These are phyloP conservation scores for Tenthredo distinguenda DNA, from an alignment of 2,888 invertebrate genomes.

Conservation along the genomic window DNA sequence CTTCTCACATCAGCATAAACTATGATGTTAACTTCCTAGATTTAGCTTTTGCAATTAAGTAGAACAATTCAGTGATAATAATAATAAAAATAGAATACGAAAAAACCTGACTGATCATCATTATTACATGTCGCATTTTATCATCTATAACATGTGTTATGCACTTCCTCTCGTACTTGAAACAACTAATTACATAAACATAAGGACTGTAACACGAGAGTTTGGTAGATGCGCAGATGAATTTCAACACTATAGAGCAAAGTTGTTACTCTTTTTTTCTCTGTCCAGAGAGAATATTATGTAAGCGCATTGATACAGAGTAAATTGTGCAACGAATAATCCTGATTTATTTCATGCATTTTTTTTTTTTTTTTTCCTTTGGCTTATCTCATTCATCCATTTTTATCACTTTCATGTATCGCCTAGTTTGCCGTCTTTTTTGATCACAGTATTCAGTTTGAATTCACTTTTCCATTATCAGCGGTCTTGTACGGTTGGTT, in stretches of 20 bases:
- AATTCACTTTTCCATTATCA: neutral
- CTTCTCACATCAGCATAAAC: neutral
- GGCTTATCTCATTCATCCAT: too few relatives aligned
- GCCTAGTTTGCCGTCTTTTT: neutral
- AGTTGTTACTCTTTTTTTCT: neutral
- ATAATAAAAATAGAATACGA: neutral
- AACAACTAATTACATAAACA: slow-evolving; percentile 7
- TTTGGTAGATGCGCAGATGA: neutral
- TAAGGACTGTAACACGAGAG: neutral
- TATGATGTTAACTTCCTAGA: neutral
- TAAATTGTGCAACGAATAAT: neutral
- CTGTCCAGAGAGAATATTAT: neutral
- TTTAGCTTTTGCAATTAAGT: neutral
- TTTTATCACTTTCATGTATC: neutral
- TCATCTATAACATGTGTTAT: slow-evolving; percentile 1
- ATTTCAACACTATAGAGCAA: neutral
- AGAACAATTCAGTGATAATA: neutral
- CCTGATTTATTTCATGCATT: neutral
- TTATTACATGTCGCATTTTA: neutral
- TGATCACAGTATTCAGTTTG: neutral
- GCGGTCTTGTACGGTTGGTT: neutral
- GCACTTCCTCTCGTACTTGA: slow-evolving; percentile 25
- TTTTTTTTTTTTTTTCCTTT: too few relatives aligned
- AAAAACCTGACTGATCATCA: neutral
- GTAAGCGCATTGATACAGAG: neutral